phyloP scores from a whole-genome alignment of 64 coral and sea anemone species.

The Stichodactyla helianthus region DNA sequence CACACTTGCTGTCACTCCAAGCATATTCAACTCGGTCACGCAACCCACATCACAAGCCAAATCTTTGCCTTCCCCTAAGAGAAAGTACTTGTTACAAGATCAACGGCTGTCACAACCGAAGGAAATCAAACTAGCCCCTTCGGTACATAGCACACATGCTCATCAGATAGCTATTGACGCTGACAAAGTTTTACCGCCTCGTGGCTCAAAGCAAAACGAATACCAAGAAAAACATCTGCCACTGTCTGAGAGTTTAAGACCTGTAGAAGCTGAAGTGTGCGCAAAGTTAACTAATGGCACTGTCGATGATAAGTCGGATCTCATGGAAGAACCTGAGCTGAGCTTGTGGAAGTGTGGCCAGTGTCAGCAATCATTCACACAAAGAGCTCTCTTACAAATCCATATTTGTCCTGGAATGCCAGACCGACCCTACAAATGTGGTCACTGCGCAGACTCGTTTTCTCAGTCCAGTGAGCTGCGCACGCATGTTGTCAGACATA shows the following conservation, averaged over 20 bases:
- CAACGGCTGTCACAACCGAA: neutral
- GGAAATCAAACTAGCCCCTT: neutral
- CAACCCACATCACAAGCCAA: neutral
- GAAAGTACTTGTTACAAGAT: neutral
- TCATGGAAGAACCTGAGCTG: neutral
- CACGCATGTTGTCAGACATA: constrained; percentile 63
- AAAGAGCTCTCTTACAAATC: constrained; percentile 51
- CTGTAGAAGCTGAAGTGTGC: neutral
- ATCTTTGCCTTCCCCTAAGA: neutral
- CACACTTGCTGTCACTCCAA: neutral
- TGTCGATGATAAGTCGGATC: neutral
- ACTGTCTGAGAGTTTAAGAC: neutral
- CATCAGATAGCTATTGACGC: neutral
- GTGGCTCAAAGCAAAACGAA: neutral
- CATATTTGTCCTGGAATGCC: constrained; percentile 58
- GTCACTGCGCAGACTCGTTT: constrained; percentile 66
- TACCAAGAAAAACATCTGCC: neutral
- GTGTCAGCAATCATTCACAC: constrained; percentile 51
- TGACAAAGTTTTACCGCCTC: neutral
- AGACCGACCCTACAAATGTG: constrained; percentile 51
- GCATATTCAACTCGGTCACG: neutral
- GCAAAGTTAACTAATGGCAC: neutral
- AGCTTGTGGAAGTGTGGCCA: constrained; percentile 58
- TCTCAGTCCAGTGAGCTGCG: constrained; percentile 54
- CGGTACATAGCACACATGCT: neutral